Percentiles rank a stretch among this genome's conserved stretches.
phyloP scores from a whole-genome alignment of 2,888 invertebrate genomes.

The Cabera pusaria region DNA sequence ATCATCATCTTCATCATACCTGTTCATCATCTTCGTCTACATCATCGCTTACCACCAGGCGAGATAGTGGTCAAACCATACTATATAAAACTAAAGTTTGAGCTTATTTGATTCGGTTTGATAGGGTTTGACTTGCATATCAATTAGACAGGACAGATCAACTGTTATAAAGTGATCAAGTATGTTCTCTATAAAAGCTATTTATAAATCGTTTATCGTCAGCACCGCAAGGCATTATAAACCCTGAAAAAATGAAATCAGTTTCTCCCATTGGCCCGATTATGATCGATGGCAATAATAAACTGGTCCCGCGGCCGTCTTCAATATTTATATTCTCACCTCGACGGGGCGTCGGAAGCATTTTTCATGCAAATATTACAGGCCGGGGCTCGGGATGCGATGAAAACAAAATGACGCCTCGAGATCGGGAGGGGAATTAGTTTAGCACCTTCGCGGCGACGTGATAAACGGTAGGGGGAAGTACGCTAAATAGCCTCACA shows the following conservation, averaged over 20 bases:
- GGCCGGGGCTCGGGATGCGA: slow-evolving; percentile 32
- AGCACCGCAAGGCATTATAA: slow-evolving; percentile 11
- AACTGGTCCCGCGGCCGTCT: slow-evolving; percentile 48
- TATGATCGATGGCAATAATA: slow-evolving; percentile 66
- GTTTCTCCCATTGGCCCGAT: slow-evolving; percentile 38
- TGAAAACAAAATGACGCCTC: slow-evolving; percentile 33
- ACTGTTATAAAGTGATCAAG: no score
- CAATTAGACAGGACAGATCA: no score
- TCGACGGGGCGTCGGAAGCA: slow-evolving; percentile 52
- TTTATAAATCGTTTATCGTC: no score
- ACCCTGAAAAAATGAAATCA: slow-evolving; percentile 37
- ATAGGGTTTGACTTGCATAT: no score
- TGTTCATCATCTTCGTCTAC: no score
- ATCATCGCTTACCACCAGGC: no score
- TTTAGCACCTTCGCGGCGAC: slow-evolving; percentile 13
- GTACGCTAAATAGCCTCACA: slow-evolving; percentile 11
- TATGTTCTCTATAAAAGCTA: no score
- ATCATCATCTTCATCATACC: no score
- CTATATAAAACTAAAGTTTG: no score
- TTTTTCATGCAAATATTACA: slow-evolving; percentile 69
- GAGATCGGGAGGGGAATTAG: slow-evolving; percentile 27
- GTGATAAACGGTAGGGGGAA: slow-evolving; percentile 14
- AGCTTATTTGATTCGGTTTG: no score
- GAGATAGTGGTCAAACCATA: no score
- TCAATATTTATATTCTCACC: slow-evolving; percentile 71